Evolutionary conservation across 2,797 vertebrate genomes (phyloP).

Genomic region (Vireo griseus): DNA sequence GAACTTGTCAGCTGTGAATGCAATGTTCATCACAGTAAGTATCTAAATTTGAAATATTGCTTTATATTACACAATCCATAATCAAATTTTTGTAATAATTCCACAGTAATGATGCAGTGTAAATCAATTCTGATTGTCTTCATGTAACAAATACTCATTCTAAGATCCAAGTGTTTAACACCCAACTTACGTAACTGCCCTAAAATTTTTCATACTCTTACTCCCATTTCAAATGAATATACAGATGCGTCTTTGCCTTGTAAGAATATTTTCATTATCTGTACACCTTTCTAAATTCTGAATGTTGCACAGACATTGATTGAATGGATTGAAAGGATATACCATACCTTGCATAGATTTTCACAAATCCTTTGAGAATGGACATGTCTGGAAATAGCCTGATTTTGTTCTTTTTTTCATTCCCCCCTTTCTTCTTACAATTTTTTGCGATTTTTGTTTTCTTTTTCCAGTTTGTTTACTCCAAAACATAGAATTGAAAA

Average conservation of each 20-base stretch:
- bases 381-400: not conserved
- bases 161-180: not conserved
- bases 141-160: not conserved
- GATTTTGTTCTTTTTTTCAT: not conserved
- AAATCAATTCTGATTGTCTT: not conserved
- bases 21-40: accelerated
- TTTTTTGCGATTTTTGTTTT: not conserved
- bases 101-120: not conserved
- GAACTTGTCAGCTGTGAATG: not conserved
- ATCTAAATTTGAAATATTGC: not conserved
- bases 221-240: not conserved
- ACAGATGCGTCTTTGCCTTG: not conserved
- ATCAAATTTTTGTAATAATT: not conserved
- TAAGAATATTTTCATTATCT: not conserved
- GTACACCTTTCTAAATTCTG: constrained; percentile 31
- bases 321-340: not conserved
- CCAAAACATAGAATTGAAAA: not conserved
- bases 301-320: constrained; percentile 40
- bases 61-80: not conserved
- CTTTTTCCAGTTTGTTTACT: not conserved
- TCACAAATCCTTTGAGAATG: constrained; percentile 51
- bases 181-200: accelerated
- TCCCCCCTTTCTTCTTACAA: not conserved
- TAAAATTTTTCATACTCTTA: not conserved
- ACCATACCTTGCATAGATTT: constrained; percentile 46